phyloP scores from a whole-genome alignment of 2,797 vertebrate species.

The Pseudopleuronectes americanus region DNA sequence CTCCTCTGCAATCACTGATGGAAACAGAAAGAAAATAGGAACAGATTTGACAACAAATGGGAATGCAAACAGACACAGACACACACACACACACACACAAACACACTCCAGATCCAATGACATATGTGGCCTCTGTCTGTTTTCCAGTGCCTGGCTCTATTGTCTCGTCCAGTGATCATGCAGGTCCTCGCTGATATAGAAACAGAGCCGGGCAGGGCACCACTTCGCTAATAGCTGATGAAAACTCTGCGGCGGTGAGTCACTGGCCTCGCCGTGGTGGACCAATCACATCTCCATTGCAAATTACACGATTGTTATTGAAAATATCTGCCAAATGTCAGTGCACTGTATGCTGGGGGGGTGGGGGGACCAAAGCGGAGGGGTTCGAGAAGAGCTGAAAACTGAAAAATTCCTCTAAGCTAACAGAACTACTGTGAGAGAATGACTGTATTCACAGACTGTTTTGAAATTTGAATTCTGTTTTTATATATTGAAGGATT shows the following conservation, averaged over 20 bases:
- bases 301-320: slow-evolving; percentile 47
- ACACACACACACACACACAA: background rate
- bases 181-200: background rate
- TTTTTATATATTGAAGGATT: too few relatives aligned
- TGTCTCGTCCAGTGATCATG: slow-evolving; percentile 16
- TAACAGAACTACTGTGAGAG: too few relatives aligned
- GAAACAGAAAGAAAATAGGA: slow-evolving; percentile 14
- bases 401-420: background rate
- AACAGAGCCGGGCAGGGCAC: slow-evolving; percentile 16
- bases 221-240: slow-evolving; percentile 29
- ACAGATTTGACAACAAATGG: slow-evolving; percentile 24
- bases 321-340: slow-evolving; percentile 56
- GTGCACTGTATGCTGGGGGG: slow-evolving; percentile 2
- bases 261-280: slow-evolving; percentile 26
- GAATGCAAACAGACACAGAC: slow-evolving; percentile 32
- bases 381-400: slow-evolving; percentile 7
- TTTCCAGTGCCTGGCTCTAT: background rate
- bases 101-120: slow-evolving; percentile 1
- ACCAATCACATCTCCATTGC: slow-evolving; percentile 63
- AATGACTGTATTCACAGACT: too few relatives aligned
- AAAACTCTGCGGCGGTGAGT: slow-evolving; percentile 38
- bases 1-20: slow-evolving; percentile 82
- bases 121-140: slow-evolving; percentile 23
- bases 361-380: slow-evolving; percentile 22
- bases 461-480: too few relatives aligned